Base-by-base conservation (phyloP, 37 sponge, comb jelly and placozoan species). In the Mnemiopsis leidyi region DNA sequence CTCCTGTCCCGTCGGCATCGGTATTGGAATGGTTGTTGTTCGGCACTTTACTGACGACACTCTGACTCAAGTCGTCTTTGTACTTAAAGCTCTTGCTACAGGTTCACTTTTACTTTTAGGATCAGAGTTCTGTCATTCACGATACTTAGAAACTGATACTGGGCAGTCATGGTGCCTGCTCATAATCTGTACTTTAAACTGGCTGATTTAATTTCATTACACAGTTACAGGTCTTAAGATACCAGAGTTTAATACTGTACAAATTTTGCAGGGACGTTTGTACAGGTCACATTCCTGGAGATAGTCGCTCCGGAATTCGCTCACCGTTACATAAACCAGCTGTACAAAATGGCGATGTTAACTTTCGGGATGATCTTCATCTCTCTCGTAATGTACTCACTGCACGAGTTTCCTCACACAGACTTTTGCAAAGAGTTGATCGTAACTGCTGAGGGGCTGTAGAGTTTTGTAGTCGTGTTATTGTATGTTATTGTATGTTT, bases 221-320 rank as follows among this genome's bases (percentile, higher is more conserved):
- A n/a, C n/a, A n/a, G n/a, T n/a, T n/a, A n/a, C n/a, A n/a, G n/a
- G n/a, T n/a, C n/a, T n/a, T n/a, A n/a, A n/a, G n/a, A n/a, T n/a
- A n/a, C n/a, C n/a, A n/a, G n/a, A n/a, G n/a, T n/a, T n/a, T n/a
- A n/a, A n/a, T n/a, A n/a, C n/a, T n/a, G n/a, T n/a, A n/a, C n/a
- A n/a, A n/a, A 61, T 73, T 9, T 33, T 36, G 29, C 90, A 85
- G 90, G 90, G 39, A 85, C 90, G 25, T 85, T 85, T 61, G 90
- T 85, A 3, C 90, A 85, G 36, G 90, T 85, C 25, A 85, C 90
- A 39, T 85, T 85, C 61, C 61, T 85, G 61, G 90, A 85, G 61
- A 85, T 85, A 1, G 16, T 85, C 2, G 90, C 90, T 28, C 90
- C 90, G 40, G 90, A 85, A 33, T 85, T 85, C 30, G 9, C 90